These are phyloP conservation scores for Scelioninae gen. 2 DNA, from an alignment of 2,888 invertebrate genomes.

Conservation along the genomic window DNA sequence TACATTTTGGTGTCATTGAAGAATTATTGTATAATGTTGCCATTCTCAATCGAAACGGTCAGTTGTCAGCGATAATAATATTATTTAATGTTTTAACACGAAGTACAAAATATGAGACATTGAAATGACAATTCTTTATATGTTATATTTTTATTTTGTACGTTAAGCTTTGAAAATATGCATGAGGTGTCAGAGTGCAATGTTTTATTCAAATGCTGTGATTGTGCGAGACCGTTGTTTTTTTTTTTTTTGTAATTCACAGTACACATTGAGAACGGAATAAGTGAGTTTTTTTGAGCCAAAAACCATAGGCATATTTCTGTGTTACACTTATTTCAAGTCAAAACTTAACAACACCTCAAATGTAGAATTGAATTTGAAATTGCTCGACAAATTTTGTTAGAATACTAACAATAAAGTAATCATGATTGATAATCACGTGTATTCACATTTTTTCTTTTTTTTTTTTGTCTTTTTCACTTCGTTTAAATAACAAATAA, in stretches of 20 bases:
- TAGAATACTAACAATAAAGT: slow-evolving; percentile 1
- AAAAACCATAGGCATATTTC: too few relatives aligned
- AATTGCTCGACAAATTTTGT: too few relatives aligned
- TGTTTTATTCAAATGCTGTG: slow-evolving; percentile 37
- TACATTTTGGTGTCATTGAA: slow-evolving; percentile 12
- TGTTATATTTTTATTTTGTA: slow-evolving; percentile 26
- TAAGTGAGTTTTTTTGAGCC: neutral
- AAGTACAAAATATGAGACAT: neutral
- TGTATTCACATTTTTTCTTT: too few relatives aligned
- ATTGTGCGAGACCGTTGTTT: slow-evolving; percentile 4
- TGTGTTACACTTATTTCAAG: too few relatives aligned
- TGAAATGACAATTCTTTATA: slow-evolving; percentile 9
- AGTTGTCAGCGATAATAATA: slow-evolving; percentile 32
- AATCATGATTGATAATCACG: too few relatives aligned
- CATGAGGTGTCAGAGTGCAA: slow-evolving; percentile 48
- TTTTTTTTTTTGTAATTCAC: neutral
- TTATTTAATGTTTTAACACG: slow-evolving; percentile 11
- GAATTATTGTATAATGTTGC: slow-evolving; percentile 32
- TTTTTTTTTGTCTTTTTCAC: too few relatives aligned
- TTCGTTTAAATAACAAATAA: too few relatives aligned
- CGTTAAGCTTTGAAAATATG: slow-evolving; percentile 44
- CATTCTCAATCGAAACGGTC: too few relatives aligned
- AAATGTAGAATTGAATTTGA: too few relatives aligned
- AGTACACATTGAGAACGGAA: neutral
- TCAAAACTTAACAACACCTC: too few relatives aligned